phyloP scores from a whole-genome alignment of 2,113 vertebrate genomes.

The Gobio gobio region DNA sequence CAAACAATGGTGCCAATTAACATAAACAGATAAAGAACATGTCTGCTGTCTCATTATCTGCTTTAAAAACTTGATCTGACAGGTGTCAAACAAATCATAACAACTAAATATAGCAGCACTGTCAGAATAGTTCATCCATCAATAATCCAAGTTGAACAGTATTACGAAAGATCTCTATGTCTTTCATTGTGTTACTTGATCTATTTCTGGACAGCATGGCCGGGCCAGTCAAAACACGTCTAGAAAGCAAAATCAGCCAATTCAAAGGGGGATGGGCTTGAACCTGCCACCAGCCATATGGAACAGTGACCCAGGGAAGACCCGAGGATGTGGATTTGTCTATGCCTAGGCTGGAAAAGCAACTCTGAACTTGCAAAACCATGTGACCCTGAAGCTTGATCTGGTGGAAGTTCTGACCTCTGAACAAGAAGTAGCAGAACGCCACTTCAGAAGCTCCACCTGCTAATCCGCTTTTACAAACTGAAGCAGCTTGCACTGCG shows the following conservation, averaged over 20 bases:
- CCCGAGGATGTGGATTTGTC: slow-evolving; percentile 56
- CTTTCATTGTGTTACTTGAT: slow-evolving; percentile 11
- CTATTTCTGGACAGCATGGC: background rate
- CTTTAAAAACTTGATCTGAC: slow-evolving; percentile 5
- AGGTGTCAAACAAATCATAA: background rate
- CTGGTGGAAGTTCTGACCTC: slow-evolving; percentile 1
- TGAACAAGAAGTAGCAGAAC: slow-evolving; percentile 6
- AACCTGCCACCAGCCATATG: slow-evolving; percentile 55
- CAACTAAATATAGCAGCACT: background rate
- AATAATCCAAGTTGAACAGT: background rate
- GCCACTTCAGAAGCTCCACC: background rate
- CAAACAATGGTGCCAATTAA: background rate
- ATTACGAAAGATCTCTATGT: background rate
- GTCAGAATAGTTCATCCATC: background rate
- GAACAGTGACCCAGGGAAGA: slow-evolving; percentile 36
- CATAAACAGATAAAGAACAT: slow-evolving; percentile 2
- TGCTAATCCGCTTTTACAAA: background rate
- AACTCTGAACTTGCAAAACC: slow-evolving; percentile 62
- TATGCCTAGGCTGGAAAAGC: slow-evolving; percentile 49
- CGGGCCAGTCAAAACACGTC: slow-evolving; percentile 38
- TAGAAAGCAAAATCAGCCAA: slow-evolving; percentile 28
- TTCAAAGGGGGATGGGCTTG: slow-evolving; percentile 26
- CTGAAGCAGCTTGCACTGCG: background rate
- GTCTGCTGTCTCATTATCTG: background rate
- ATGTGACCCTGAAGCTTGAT: slow-evolving; percentile 47